These are phyloP conservation scores for Mythimna albipuncta DNA, from an alignment of 2,888 invertebrate species.

Conservation along the genomic window DNA sequence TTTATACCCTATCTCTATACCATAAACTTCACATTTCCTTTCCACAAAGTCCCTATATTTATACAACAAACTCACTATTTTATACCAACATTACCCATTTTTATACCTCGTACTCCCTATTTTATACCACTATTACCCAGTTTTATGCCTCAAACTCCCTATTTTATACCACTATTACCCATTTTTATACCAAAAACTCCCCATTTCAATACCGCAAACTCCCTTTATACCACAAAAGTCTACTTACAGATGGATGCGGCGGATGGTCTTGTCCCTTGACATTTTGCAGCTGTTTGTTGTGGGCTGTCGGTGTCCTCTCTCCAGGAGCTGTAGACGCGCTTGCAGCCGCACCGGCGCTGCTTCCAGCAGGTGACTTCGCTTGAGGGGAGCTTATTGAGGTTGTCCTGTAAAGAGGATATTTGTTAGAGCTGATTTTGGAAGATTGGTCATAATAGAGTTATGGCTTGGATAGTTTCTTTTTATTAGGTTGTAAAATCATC, in stretches of 20 bases:
- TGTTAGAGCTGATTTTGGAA: background rate
- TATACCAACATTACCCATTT: too few species aligned
- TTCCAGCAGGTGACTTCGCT: constrained; percentile 94
- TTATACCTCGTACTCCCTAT: background rate
- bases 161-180: too few species aligned
- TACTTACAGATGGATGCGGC: constrained; percentile 95
- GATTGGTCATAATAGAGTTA: too few species aligned
- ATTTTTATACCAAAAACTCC: background rate
- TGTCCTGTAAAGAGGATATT: constrained; percentile 87
- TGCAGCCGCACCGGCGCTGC: constrained; percentile 90
- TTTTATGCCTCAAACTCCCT: background rate
- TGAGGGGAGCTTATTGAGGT: constrained; percentile 93
- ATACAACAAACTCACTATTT: background rate
- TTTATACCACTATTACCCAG: too few species aligned
- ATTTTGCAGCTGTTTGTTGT: constrained; percentile 94
- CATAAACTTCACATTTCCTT: background rate
- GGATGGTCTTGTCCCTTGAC: constrained; percentile 92
- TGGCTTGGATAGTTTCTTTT: too few species aligned
- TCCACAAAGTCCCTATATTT: background rate
- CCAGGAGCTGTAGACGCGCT: constrained; percentile 88
- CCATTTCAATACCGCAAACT: background rate
- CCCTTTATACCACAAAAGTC: background rate
- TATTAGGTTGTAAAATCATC: too few species aligned
- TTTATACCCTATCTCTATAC: too few species aligned
- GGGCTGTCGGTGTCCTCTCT: constrained; percentile 91